phyloP scores from a whole-genome alignment of 2,888 invertebrate genomes.

The Erannis defoliaria region DNA sequence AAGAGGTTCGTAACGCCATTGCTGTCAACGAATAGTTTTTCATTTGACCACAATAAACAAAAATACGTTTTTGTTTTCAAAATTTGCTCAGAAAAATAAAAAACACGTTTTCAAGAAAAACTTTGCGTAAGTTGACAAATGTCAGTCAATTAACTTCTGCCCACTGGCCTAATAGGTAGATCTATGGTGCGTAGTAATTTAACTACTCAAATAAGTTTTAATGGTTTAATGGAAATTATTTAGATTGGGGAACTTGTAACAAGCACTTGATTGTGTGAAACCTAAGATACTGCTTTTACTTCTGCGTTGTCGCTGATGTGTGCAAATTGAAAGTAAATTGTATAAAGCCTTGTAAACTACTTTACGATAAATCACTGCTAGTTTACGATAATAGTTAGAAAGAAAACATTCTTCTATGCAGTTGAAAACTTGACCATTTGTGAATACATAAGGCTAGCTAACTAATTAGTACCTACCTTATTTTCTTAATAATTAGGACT shows the following conservation, averaged over 20 bases:
- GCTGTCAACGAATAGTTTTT: constrained; percentile 45
- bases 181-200: too few relatives aligned
- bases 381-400: constrained; percentile 14
- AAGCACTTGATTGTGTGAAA: constrained; percentile 54
- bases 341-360: constrained; percentile 55
- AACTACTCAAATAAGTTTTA: too few relatives aligned
- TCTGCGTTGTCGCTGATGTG: constrained; percentile 53
- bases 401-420: constrained; percentile 9
- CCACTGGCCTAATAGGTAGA: too few relatives aligned
- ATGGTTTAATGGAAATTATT: too few relatives aligned
- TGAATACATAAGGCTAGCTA: too few relatives aligned
- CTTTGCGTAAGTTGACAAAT: too few relatives aligned
- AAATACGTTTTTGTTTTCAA: too few relatives aligned
- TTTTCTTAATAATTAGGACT: too few relatives aligned
- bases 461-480: not conserved
- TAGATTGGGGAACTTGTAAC: not conserved
- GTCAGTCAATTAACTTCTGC: too few relatives aligned
- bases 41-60: not conserved
- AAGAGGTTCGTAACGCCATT: constrained; percentile 52
- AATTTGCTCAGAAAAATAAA: too few relatives aligned
- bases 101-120: too few relatives aligned
- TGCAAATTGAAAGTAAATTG: constrained; percentile 79
- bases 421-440: constrained; percentile 3
- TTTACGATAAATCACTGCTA: constrained; percentile 44
- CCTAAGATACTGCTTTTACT: constrained; percentile 7